phyloP scores from a whole-genome alignment of 2,797 vertebrate genomes.

The Poeciliopsis paucimaculata region DNA sequence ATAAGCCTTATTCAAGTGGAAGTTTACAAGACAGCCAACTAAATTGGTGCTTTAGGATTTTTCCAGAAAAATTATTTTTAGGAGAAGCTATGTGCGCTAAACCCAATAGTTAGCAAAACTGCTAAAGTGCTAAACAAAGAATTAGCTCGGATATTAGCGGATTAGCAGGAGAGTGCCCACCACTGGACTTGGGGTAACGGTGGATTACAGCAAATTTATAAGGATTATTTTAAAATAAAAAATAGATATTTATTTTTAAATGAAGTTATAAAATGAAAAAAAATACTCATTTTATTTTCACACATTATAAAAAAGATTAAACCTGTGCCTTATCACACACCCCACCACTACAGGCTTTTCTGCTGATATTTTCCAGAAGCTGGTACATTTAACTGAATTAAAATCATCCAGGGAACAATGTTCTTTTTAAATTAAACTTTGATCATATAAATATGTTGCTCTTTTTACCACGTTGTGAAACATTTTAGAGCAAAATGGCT shows the following conservation, averaged over 20 bases:
- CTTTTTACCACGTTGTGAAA: slow-evolving; percentile 39
- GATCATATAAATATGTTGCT: slow-evolving; percentile 37
- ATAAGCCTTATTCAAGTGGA: neutral
- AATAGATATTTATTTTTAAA: slow-evolving; percentile 86
- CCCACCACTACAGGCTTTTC: slow-evolving; percentile 29
- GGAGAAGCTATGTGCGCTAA: neutral
- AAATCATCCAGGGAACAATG: slow-evolving; percentile 29
- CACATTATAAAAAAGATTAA: slow-evolving; percentile 40
- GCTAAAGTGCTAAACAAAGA: neutral
- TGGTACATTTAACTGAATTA: slow-evolving; percentile 25
- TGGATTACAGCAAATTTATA: slow-evolving; percentile 67
- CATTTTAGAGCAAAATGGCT: slow-evolving; percentile 34
- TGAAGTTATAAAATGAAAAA: slow-evolving; percentile 71
- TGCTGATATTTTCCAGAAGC: slow-evolving; percentile 26
- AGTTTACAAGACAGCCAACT: neutral
- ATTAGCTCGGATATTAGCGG: neutral
- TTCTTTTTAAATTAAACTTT: slow-evolving; percentile 40
- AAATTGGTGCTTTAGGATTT: neutral
- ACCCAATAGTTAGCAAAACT: neutral
- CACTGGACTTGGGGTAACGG: slow-evolving; percentile 56
- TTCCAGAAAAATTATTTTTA: neutral
- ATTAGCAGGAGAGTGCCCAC: neutral
- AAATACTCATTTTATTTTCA: slow-evolving; percentile 56
- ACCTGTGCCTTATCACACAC: slow-evolving; percentile 54
- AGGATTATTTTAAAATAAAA: slow-evolving; percentile 76